phyloP scores from a whole-genome alignment of 2,797 vertebrate species.

The Mallotus villosus region DNA sequence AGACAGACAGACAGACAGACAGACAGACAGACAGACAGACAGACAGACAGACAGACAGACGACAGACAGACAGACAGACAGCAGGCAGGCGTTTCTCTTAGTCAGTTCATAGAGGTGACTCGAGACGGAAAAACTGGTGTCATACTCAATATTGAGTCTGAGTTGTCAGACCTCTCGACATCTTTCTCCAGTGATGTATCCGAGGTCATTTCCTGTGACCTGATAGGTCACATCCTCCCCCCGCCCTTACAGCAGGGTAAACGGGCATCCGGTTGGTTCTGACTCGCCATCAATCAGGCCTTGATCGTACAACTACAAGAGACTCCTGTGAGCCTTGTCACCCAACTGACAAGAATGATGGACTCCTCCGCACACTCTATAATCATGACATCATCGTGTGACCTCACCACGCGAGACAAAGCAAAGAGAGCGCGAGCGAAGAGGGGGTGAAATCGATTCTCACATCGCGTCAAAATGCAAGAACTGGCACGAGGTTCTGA shows the following conservation, averaged over 20 bases:
- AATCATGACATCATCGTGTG: neutral
- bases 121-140: too few species aligned
- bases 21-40: neutral
- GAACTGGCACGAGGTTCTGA: slow-evolving; percentile 46
- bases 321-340: neutral
- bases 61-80: neutral
- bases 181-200: slow-evolving; percentile 2
- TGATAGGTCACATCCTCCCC: too few species aligned
- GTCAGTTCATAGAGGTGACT: too few species aligned
- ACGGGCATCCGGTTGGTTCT: too few species aligned
- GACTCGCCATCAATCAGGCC: neutral
- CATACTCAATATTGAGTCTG: neutral
- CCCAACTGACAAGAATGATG: neutral
- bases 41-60: neutral
- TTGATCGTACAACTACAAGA: neutral
- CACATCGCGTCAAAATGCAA: slow-evolving; percentile 33
- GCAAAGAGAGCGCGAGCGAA: neutral
- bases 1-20: too few species aligned
- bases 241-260: too few species aligned
- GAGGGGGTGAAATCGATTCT: slow-evolving; percentile 6
- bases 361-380: neutral
- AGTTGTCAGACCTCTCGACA: slow-evolving; percentile 14
- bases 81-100: neutral
- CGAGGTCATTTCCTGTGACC: slow-evolving; percentile 9
- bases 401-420: neutral